A percentile compares a stretch with the other conserved stretches of the same genome.
phyloP scores from a whole-genome alignment of 2,888 invertebrate species.

The Hydrotaea diabolus region DNA sequence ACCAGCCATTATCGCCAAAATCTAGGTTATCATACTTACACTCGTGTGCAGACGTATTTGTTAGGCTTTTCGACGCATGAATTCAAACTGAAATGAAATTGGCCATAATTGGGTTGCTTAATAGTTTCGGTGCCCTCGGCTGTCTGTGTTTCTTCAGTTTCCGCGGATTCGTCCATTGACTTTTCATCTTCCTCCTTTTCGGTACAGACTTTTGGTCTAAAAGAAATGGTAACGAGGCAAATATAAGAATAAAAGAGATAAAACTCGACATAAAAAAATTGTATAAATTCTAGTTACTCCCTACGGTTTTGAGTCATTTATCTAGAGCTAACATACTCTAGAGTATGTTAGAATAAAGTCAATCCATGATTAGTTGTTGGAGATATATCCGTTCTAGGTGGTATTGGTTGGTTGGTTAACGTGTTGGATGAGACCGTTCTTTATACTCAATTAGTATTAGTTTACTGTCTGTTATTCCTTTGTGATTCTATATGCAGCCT shows the following conservation, averaged over 20 bases:
- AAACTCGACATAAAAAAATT: no score
- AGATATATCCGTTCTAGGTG: no score
- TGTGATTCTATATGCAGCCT: no score
- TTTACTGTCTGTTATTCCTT: no score
- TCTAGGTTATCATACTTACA: conserved; percentile 75
- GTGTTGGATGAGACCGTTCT: no score
- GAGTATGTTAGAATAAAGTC: no score
- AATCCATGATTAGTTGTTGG: no score
- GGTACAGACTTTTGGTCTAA: conserved; percentile 85
- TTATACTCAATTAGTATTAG: no score
- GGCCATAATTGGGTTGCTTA: conserved; percentile 74
- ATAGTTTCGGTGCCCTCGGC: conserved; percentile 70
- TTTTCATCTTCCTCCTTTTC: conserved; percentile 82
- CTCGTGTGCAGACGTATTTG: conserved; percentile 80
- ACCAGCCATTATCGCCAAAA: not conserved
- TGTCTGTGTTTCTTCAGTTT: conserved; percentile 65
- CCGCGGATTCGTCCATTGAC: conserved; percentile 67
- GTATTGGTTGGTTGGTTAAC: no score
- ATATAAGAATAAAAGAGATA: not conserved
- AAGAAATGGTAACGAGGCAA: conserved; percentile 65
- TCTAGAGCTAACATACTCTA: no score
- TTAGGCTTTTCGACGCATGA: conserved; percentile 80
- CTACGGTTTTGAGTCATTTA: no score
- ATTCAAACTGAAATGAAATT: conserved; percentile 79
- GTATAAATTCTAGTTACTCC: no score